A percentile compares a stretch with the other conserved stretches of the same genome.
phyloP scores from a whole-genome alignment of 2,113 vertebrate genomes.

The Phaetusa simplex region DNA sequence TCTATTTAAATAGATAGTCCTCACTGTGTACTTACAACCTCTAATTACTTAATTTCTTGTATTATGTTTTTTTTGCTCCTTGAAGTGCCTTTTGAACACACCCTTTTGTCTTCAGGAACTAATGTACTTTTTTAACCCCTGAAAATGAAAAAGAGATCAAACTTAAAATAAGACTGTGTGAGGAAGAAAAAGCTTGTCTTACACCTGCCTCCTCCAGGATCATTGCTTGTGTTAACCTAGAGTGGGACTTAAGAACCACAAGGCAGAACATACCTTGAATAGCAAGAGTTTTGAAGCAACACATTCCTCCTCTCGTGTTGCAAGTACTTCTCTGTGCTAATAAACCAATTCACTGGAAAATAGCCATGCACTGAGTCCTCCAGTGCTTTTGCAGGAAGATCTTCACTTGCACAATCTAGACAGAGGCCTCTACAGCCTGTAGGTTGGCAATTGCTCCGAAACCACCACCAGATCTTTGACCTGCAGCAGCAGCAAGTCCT shows the following conservation, averaged over 20 bases:
- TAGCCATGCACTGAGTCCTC: background rate
- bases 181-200: background rate
- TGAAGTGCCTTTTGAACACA: conserved; percentile 8
- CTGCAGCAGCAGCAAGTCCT: background rate
- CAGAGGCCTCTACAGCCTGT: background rate
- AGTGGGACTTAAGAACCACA: background rate
- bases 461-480: background rate
- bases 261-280: background rate
- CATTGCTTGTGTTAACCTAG: fast-evolving
- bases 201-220: background rate
- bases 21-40: background rate
- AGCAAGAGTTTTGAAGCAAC: background rate
- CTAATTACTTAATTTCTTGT: background rate
- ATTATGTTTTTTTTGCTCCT: background rate
- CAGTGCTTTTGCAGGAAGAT: background rate
- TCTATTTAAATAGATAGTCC: background rate
- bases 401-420: background rate
- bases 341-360: background rate
- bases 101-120: background rate
- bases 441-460: fast-evolving
- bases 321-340: background rate
- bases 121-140: background rate
- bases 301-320: background rate
- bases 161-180: background rate
- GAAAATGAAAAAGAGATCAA: background rate